Conservation (phyloP, 1,140 invertebrate genomes). For the Drosophila littoralis region DNA sequence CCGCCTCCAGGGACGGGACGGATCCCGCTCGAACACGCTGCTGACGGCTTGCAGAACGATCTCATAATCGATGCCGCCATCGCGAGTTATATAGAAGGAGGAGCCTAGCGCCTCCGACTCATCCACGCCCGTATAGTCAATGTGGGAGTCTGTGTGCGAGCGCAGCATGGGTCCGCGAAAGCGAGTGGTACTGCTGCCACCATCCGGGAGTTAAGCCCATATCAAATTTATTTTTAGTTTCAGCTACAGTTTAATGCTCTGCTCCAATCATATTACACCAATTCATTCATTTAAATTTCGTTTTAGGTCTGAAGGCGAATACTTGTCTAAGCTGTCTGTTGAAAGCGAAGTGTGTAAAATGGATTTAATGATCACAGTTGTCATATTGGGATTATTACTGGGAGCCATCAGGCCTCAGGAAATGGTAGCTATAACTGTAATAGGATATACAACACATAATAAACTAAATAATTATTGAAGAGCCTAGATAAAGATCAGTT, state of each 20-base stretch:
- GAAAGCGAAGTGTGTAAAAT: not conserved
- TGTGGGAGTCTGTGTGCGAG: constrained; percentile 97
- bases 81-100: constrained; percentile 95
- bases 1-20: constrained; percentile 92
- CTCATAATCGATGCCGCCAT: constrained; percentile 96
- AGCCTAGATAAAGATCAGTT: no score
- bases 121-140: constrained; percentile 91
- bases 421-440: not conserved
- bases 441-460: no score
- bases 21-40: constrained; percentile 91
- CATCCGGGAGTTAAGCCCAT: constrained; percentile 25
- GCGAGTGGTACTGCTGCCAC: constrained; percentile 56
- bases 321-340: not conserved
- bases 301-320: not conserved
- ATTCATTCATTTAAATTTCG: not conserved
- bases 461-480: no score
- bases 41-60: constrained; percentile 96
- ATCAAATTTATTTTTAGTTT: no score
- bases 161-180: constrained; percentile 87
- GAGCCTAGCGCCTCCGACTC: constrained; percentile 96
- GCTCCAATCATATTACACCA: no score
- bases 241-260: no score
- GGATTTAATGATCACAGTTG: constrained; percentile 8
- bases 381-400: not conserved
- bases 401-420: not conserved